phyloP scores from a whole-genome alignment of 1,140 invertebrate species.

The Cecropterus lyciades region DNA sequence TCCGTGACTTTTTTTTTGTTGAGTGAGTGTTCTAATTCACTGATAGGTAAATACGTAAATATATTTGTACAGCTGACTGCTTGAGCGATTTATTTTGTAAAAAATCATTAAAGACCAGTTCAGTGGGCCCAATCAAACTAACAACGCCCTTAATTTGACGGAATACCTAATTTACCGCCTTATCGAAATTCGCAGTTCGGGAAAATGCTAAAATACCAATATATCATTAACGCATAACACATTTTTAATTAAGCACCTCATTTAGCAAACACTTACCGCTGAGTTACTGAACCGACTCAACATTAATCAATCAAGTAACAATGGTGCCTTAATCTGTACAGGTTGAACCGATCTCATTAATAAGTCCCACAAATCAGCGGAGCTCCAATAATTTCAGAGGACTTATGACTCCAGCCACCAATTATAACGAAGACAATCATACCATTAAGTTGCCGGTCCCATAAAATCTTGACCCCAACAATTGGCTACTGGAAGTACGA shows the following conservation, averaged over 20 bases:
- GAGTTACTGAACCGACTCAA: background rate
- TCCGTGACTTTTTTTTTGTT: no score
- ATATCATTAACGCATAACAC: background rate
- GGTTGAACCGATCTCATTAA: conserved; percentile 22
- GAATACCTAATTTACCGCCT: no score
- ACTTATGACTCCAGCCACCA: conserved; percentile 41
- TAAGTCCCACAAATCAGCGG: conserved; percentile 38
- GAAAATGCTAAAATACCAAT: background rate
- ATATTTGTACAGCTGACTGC: no score
- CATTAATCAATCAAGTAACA: conserved; percentile 25
- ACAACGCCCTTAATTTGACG: no score
- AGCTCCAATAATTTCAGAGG: conserved; percentile 37
- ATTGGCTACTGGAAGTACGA: conserved; percentile 6
- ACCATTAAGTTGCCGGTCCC: conserved; percentile 38
- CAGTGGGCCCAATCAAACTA: no score
- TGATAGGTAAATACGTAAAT: no score
- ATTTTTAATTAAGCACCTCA: conserved; percentile 22
- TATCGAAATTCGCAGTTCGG: background rate
- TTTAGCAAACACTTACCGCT: conserved; percentile 14
- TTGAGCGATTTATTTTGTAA: no score
- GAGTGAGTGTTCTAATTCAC: no score
- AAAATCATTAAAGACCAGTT: no score
- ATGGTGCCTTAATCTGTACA: conserved; percentile 20
- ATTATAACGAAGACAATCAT: conserved; percentile 49
- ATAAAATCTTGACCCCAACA: conserved; percentile 34